Conservation (phyloP, 2,113 vertebrate species). For the Istiophorus platypterus region DNA sequence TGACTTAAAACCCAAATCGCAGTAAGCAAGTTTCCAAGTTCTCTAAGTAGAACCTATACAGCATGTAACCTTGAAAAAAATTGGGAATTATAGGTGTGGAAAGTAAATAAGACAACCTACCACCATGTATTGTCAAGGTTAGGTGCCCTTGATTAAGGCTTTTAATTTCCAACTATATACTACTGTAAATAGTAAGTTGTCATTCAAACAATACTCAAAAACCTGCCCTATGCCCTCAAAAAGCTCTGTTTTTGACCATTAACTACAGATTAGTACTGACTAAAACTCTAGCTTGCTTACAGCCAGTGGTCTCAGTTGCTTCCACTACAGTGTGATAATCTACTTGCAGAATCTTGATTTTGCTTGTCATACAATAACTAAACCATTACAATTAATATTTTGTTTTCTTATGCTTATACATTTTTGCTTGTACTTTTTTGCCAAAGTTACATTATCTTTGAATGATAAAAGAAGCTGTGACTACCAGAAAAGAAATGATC, state of each 20-base stretch:
- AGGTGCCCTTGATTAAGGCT: background rate
- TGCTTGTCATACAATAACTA: no score
- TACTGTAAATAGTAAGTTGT: background rate
- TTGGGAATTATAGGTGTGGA: background rate
- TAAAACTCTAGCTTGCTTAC: background rate
- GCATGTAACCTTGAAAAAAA: no score
- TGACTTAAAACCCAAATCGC: background rate
- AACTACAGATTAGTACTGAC: conserved; percentile 20
- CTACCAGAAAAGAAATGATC: no score
- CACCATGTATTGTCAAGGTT: background rate
- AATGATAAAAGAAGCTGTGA: no score
- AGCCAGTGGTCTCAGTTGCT: background rate
- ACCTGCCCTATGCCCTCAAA: no score
- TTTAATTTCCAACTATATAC: background rate
- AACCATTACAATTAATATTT: background rate
- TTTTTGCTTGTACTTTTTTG: background rate
- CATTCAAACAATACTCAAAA: no score
- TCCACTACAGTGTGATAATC: no score
- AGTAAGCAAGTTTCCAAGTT: background rate
- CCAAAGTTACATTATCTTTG: background rate
- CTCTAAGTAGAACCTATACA: background rate
- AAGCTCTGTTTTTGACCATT: background rate
- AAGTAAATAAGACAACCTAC: conserved; percentile 1
- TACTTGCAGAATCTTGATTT: no score
- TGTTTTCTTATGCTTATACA: background rate